phyloP scores from a whole-genome alignment of 2,797 vertebrate genomes.

The Acrossocheilus wenchowensis region DNA sequence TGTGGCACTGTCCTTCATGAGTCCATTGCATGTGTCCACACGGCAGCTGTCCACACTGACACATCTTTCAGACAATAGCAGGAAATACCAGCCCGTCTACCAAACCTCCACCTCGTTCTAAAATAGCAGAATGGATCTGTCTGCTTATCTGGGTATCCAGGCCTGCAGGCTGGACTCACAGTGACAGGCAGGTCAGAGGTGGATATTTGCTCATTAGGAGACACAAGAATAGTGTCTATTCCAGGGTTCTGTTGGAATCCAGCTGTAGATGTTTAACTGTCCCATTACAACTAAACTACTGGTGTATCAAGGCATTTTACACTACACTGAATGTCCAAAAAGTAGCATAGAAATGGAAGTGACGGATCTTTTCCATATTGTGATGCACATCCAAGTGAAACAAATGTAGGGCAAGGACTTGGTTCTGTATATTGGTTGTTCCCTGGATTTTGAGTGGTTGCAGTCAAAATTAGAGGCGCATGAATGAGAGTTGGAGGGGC shows the following conservation, averaged over 20 bases:
- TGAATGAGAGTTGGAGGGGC: background rate
- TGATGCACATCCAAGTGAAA: background rate
- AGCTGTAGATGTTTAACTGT: background rate
- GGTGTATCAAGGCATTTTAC: background rate
- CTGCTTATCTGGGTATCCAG: slow-evolving; percentile 10
- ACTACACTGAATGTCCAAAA: background rate
- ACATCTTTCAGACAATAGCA: slow-evolving; percentile 47
- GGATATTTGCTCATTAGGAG: background rate
- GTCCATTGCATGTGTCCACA: slow-evolving; percentile 24
- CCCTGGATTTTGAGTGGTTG: background rate
- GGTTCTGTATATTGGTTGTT: background rate
- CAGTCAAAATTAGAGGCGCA: background rate
- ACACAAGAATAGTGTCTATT: background rate
- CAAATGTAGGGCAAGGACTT: background rate
- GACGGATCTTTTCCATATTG: background rate
- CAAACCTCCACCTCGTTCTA: slow-evolving; percentile 25
- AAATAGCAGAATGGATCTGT: slow-evolving; percentile 41
- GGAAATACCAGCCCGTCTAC: slow-evolving; percentile 52
- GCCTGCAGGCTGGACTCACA: background rate
- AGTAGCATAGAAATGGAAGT: background rate
- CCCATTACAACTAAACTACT: background rate
- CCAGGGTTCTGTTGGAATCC: background rate
- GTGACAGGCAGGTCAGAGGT: slow-evolving; percentile 10
- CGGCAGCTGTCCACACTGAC: slow-evolving; percentile 19
- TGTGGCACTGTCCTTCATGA: slow-evolving; percentile 22